A percentile compares a stretch with the other conserved stretches of the same genome.
Conservation (phyloP, 2,113 vertebrate genomes). For the Pandion haliaetus region DNA sequence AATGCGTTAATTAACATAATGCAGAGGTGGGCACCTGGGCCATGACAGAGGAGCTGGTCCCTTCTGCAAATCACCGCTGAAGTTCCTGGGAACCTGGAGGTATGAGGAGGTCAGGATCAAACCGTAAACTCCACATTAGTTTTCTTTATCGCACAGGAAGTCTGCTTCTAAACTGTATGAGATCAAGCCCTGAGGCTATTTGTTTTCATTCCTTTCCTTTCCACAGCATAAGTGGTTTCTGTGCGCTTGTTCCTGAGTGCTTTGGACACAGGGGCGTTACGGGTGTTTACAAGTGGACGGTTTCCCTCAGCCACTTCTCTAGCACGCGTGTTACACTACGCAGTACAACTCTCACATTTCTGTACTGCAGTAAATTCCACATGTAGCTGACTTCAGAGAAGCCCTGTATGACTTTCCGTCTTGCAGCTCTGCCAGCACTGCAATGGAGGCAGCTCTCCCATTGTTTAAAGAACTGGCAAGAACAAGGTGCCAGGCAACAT, state of each 20-base stretch:
- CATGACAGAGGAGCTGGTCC: not conserved
- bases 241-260: not conserved
- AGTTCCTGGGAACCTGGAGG: not conserved
- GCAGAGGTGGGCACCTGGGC: not conserved
- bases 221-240: not conserved
- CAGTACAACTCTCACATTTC: not conserved
- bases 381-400: not conserved
- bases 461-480: not conserved
- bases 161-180: not conserved
- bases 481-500: not conserved
- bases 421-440: not conserved
- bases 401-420: not conserved
- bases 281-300: not conserved
- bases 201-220: not conserved
- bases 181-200: not conserved
- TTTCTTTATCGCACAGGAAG: slow-evolving; percentile 3
- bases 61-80: not conserved
- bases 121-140: not conserved
- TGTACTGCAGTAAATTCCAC: not conserved
- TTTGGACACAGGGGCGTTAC: accelerated
- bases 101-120: not conserved
- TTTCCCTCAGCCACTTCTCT: not conserved
- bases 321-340: not conserved
- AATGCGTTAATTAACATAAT: not conserved
- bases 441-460: not conserved